Base-by-base conservation (phyloP, 1,140 invertebrate genomes). In the Caenorhabditis latens region DNA sequence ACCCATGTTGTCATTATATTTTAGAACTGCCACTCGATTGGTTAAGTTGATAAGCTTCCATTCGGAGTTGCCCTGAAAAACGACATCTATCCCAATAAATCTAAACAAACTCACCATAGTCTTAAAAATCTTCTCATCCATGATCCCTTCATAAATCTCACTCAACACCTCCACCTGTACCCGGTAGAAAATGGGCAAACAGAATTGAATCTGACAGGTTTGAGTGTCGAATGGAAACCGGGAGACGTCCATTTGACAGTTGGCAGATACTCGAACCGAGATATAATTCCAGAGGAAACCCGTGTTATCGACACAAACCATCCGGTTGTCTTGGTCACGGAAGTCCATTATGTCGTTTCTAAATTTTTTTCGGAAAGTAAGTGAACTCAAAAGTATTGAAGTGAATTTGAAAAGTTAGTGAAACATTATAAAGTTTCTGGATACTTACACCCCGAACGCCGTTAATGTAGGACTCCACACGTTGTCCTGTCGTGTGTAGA, bases 401-500 rank as follows among this genome's bases (percentile, higher is more conserved):
- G 32, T 32, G 32, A 32, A 32, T 32, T 32, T 32, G 32, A 32
- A 2, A 32, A 32, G 32, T 32, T 32, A 32, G 0, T 32, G 32
- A 32, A 2, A 32, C 32, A 32, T 32, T 1, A 32, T 32, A 11
- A 53, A 53, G 5, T 53, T 11, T 9, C 5, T 14, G 24, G 7
- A 40, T 6, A 63, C 61, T 13, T 32, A 63, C 61, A 63, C 61
- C 13, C 61, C 61, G 13, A 63, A 63, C 24, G 24, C 61, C 8
- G 61, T 63, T 24, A 63, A 63, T 32, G 61, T 63, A 32, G 61
- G 61, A 32, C 61, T 63, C 61, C 61, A 63, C 11, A 63, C 61
- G 19, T 21, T 63, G 2, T 24, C 61, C 14, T 63, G 61, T 32
- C 61, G 24, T 6, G 61, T 14, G 24, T 63, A 63, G 32, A 63